Base-by-base conservation (phyloP, 2,888 invertebrate species). In the Catotricha subobsoleta region DNA sequence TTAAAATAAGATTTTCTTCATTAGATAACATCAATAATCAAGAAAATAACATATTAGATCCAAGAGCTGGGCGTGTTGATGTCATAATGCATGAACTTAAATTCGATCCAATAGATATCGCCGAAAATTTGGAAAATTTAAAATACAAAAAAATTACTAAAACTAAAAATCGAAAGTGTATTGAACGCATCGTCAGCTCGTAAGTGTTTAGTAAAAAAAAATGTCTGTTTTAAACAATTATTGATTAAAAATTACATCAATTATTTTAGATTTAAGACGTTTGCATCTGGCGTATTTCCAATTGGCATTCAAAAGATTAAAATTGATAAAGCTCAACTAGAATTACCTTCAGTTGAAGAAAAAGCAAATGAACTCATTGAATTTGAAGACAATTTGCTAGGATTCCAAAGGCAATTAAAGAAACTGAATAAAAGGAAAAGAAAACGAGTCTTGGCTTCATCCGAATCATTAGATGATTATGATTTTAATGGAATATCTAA, bases 41-140 rank as follows among this genome's bases (percentile, higher is more conserved):
- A n/a, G n/a, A n/a, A n/a, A n/a, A n/a, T n/a, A n/a, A n/a, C n/a
- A n/a, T n/a, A 8, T 53, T 77, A 16, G 88, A 88, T 67, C 86
- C 86, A 1, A 67, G 87, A 36, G 87, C 87, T 2, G 88, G 87
- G 1, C 69, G 71, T 41, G 79, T 86, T 1, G 68, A 83, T 60
- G 83, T 83, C 3, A 65, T 67, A 36, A 68, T 88, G 47, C 71
- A 78, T 0, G 71, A 75, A 48, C 59, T 88, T 40, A 68, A 71
- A 8, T 74, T 83, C 27, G 71, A 79, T 48, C 68, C 75, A 0
- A 53, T 58, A 20, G 54, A 63, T 34, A 58, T 87, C 5, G 68
- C 70, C 0, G 54, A 60, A 2, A 60, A 71, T 48, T 53, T 84
- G 33, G 57, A 67, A 3, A 54, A 59, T 2, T 54, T 69, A 42